These are phyloP conservation scores for Dasypus novemcinctus DNA, from an alignment of 2,113 vertebrate species.

Conservation along the genomic window DNA sequence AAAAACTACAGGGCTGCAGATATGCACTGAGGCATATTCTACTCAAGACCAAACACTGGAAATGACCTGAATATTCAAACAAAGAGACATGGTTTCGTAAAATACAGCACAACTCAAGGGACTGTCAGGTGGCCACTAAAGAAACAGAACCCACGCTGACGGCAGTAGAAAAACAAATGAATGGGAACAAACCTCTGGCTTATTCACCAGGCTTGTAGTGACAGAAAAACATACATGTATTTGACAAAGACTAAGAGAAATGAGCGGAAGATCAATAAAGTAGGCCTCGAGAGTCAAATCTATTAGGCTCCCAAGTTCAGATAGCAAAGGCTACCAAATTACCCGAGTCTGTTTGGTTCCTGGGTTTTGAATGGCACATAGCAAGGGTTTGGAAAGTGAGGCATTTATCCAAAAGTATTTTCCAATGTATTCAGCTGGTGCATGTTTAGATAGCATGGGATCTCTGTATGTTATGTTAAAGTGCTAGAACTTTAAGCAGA, in stretches of 20 bases:
- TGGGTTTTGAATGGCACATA: fast-evolving
- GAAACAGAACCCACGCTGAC: background rate
- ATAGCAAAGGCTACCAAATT: fast-evolving
- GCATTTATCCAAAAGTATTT: no score
- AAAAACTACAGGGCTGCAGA: background rate
- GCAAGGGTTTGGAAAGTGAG: fast-evolving
- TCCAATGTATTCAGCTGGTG: fast-evolving
- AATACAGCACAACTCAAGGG: fast-evolving
- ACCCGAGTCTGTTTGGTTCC: fast-evolving
- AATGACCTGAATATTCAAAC: background rate
- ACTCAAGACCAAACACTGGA: fast-evolving
- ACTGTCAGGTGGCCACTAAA: background rate
- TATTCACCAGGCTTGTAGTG: no score
- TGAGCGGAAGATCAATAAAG: background rate
- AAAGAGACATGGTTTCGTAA: background rate
- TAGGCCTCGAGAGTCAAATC: background rate
- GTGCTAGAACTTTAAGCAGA: background rate
- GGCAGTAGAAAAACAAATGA: background rate
- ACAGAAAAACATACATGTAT: fast-evolving
- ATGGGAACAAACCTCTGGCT: fast-evolving
- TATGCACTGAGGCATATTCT: background rate
- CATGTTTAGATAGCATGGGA: fast-evolving
- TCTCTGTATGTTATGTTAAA: fast-evolving
- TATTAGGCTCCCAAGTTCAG: background rate
- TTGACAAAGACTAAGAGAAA: background rate